Conservation (phyloP, 2,888 invertebrate species). For the Serripes groenlandicus region DNA sequence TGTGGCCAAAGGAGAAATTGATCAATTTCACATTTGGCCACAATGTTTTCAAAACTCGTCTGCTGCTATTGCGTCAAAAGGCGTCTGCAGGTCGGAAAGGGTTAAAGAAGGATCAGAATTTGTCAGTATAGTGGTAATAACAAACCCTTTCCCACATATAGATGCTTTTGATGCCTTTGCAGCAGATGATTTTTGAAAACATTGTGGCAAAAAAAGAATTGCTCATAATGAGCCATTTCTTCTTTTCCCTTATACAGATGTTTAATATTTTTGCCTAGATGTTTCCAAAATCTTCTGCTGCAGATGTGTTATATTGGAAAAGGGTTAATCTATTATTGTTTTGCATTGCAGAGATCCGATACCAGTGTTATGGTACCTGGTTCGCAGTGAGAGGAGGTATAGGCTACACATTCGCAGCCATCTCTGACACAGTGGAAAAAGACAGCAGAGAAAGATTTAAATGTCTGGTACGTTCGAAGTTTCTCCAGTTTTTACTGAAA, state of each 20-base stretch:
- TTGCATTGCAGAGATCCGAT: slow-evolving; percentile 80
- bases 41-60: too few relatives aligned
- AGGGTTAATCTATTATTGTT: neutral
- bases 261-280: neutral
- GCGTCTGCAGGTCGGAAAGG: too few relatives aligned
- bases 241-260: neutral
- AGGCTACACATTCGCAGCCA: slow-evolving; percentile 97
- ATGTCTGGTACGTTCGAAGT: too few relatives aligned
- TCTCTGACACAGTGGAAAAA: slow-evolving; percentile 98
- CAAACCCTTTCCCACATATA: too few relatives aligned
- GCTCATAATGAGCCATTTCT: neutral
- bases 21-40: too few relatives aligned
- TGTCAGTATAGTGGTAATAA: too few relatives aligned
- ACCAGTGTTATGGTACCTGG: slow-evolving; percentile 86
- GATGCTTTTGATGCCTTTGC: too few relatives aligned
- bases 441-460: slow-evolving; percentile 97
- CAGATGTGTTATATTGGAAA: neutral
- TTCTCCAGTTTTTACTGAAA: too few relatives aligned
- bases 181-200: neutral
- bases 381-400: slow-evolving; percentile 75
- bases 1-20: too few relatives aligned
- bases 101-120: too few relatives aligned
- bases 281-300: neutral
- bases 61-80: too few relatives aligned
- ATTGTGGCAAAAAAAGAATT: neutral